Conservation (phyloP, 2,888 invertebrate genomes). For the Diadegma fenestrale region DNA sequence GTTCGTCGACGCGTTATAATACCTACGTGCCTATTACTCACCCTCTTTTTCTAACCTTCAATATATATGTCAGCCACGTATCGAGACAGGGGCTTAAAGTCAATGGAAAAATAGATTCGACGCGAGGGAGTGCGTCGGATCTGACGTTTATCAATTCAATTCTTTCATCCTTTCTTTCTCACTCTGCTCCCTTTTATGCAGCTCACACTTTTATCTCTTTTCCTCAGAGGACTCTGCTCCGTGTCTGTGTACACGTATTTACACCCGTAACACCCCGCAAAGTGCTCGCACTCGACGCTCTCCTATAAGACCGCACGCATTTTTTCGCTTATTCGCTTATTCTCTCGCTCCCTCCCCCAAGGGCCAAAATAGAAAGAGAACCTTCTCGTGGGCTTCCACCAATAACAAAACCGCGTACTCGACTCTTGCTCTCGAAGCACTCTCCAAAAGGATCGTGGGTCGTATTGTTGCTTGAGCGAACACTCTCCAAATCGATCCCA, state of each 20-base stretch:
- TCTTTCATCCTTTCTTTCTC: constrained; percentile 69
- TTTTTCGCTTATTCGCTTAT: constrained; percentile 22
- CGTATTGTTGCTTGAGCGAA: background rate
- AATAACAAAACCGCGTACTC: background rate
- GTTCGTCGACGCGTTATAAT: constrained; percentile 60
- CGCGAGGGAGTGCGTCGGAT: constrained; percentile 17
- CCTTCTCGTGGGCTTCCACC: background rate
- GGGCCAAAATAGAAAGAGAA: background rate
- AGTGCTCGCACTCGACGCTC: constrained; percentile 20
- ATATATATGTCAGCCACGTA: constrained; percentile 12
- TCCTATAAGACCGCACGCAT: constrained; percentile 25
- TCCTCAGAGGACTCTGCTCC: background rate
- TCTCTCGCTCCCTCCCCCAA: background rate
- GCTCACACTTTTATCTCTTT: background rate
- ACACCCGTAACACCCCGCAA: constrained; percentile 24
- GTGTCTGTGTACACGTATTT: background rate
- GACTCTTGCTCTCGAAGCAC: constrained; percentile 50
- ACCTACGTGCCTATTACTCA: constrained; percentile 46
- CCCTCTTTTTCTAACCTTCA: constrained; percentile 2
- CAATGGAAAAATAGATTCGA: constrained; percentile 32
- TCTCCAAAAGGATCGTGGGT: constrained; percentile 29
- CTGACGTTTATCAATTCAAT: constrained; percentile 78
- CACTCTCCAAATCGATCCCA: background rate
- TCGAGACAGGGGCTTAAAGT: constrained; percentile 12
- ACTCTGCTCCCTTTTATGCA: background rate